These are phyloP conservation scores for Alces alces DNA, from an alignment of 2,113 vertebrate species.

Conservation along the genomic window DNA sequence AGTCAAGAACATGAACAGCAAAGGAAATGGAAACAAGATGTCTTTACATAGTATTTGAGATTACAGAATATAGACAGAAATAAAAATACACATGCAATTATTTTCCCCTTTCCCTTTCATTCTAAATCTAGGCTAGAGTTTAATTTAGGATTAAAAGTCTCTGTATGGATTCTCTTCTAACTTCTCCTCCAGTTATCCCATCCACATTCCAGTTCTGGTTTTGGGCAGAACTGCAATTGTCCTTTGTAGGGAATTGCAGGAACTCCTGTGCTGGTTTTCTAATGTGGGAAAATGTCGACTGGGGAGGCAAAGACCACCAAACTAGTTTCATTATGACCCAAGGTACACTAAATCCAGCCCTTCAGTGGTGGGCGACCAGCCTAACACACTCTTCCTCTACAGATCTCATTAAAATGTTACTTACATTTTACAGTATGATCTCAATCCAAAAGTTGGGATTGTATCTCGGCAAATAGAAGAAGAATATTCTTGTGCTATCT, in stretches of 20 bases:
- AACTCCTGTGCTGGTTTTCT: slow-evolving; percentile 64
- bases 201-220: slow-evolving; percentile 75
- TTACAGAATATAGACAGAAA: slow-evolving; percentile 24
- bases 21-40: background rate
- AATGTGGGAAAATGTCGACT: slow-evolving; percentile 62
- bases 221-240: slow-evolving; percentile 60
- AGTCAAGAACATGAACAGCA: background rate
- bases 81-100: background rate
- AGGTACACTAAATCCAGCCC: slow-evolving; percentile 44
- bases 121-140: background rate
- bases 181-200: slow-evolving; percentile 51
- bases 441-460: slow-evolving; percentile 4
- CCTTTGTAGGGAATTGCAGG: slow-evolving; percentile 66
- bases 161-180: background rate
- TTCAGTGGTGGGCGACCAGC: background rate
- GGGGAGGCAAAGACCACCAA: slow-evolving; percentile 67
- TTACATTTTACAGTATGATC: slow-evolving; percentile 47
- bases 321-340: slow-evolving; percentile 53
- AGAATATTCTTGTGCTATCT: background rate
- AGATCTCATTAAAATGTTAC: slow-evolving; percentile 39
- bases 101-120: background rate
- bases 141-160: slow-evolving; percentile 38
- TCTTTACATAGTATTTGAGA: slow-evolving; percentile 13
- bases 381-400: slow-evolving; percentile 15
- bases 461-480: slow-evolving; percentile 38